Evolutionary conservation across 2,113 vertebrate genomes (phyloP), one percentile per base, ranked within the genome.

Genomic region (Calypte anna): DNA sequence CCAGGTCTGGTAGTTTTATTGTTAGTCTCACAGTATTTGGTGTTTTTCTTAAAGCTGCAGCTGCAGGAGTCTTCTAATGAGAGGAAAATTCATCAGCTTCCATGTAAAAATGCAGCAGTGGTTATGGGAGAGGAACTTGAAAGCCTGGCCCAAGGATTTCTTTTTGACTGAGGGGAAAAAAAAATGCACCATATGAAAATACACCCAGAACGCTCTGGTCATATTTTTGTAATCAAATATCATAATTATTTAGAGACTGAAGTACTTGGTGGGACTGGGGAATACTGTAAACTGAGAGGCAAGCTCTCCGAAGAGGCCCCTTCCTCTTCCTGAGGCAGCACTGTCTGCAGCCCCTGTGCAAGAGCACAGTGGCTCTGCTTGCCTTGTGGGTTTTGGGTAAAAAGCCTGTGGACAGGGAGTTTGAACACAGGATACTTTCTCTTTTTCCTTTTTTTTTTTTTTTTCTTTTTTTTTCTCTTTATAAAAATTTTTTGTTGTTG

Each of bases 1-100:
- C 82, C 68, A 78, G 73, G 10, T 89, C 89, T 62, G 77, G 51
- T 68, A 78, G 46, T 84, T 95, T 89, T 92, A 79, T 89, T 76
- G 66, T 81, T 84, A 82, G 8, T 53, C 61, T 86, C 30, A 16
- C 14, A 78, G n/a, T 72, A 87, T 87, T 91, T 84, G 61, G 33
- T 92, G 36, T n/a, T 94, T 72, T 72, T 64, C 48, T 86, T 87
- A 68, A 86, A 94, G 73, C 23, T 54, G 16, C 44, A 84, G 58
- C 57, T 91, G 54, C 58, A 89, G 74, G 66, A 87, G 51, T 33
- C 62, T 63, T 91, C 33, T 76, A 88, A 36, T 43, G 54, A 89
- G 58, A 76, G 43, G 81, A 58, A 91, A 82, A 79, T 69, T 58
- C 30, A 76, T 84, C 91, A 62, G 14, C 18, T 73, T 86, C 44